Evolutionary conservation across 2,113 vertebrate genomes (phyloP), one percentile per base, ranked within the genome.

Genomic region (Piprites chloris): DNA sequence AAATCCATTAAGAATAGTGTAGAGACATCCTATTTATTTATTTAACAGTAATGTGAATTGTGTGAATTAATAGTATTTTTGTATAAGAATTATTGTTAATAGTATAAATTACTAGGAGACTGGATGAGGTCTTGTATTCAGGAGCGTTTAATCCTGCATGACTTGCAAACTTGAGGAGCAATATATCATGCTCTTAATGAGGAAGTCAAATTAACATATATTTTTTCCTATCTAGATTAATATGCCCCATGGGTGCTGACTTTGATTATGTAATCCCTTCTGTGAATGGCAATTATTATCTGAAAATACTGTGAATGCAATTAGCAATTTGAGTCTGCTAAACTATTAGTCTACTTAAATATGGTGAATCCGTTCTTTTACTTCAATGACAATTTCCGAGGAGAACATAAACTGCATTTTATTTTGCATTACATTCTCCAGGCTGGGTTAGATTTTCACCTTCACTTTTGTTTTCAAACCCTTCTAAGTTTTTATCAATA

Each of bases 401-500:
- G 65, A 81, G 69, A 93, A 82, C 61, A 85, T 80, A 94, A 89
- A 92, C 30, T 66, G 66, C 63, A 92, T 96, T 94, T 89, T 88
- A 50, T 91, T 95, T 96, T 80, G 94, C 75, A 76, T 75, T 49
- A 26, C 42, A 24, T 69, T 90, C 88, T 88, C 63, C 61, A 95
- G 56, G 67, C 39, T 89, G 15, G 65, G 16, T 58, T 80, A 79
- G 53, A 69, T 87, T 84, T 46, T 91, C 84, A 91, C 35, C 58
- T 87, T 86, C 46, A 81, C 91, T 93, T 84, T 39, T 91, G 62
- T 83, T 78, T 42, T 77, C 56, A 95, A 95, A 88, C 59, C 50
- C 65, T 67, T 66, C 37, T 35, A 49, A 87, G 65, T 81, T 94
- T 96, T 91, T 73, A 71, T 53, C 44, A 59, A 67, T 44, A 52